Conservation (phyloP, 1,140 invertebrate species). For the Megathymus violae region DNA sequence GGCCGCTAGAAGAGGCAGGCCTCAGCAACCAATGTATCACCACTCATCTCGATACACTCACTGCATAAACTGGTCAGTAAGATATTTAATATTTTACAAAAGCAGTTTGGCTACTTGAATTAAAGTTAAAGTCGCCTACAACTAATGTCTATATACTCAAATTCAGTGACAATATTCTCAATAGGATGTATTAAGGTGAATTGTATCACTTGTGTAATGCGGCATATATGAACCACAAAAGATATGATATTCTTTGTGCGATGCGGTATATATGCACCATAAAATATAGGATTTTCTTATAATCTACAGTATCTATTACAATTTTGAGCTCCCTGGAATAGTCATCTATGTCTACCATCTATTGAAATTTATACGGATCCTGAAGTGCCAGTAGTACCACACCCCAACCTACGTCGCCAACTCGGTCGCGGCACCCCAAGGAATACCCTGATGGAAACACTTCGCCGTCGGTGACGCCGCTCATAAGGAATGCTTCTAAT, state of each 20-base stretch:
- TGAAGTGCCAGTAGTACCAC: constrained; percentile 33
- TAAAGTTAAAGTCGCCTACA: constrained; percentile 38
- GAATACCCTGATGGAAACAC: constrained; percentile 28
- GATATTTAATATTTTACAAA: constrained; percentile 4
- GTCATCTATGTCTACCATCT: constrained; percentile 2
- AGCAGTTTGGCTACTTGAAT: constrained; percentile 31
- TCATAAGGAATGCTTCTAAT: constrained; percentile 29
- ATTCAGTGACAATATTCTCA: constrained; percentile 29
- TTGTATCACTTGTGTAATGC: constrained; percentile 19
- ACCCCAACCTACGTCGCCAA: constrained; percentile 35
- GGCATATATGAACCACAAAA: constrained; percentile 38
- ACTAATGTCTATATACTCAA: constrained; percentile 17
- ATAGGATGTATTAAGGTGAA: constrained; percentile 30
- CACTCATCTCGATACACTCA: neutral
- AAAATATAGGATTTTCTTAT: constrained; percentile 28
- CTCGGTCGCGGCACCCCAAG: constrained; percentile 31
- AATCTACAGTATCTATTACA: constrained; percentile 14
- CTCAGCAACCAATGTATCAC: no score
- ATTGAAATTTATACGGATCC: constrained; percentile 3
- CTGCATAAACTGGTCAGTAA: neutral
- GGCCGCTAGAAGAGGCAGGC: no score
- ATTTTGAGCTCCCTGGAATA: constrained; percentile 18
- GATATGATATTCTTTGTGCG: no score
- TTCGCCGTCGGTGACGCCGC: constrained; percentile 17
- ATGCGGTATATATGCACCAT: constrained; percentile 36